Base-by-base conservation (phyloP, 2,113 vertebrate genomes). In the Turnix velox region DNA sequence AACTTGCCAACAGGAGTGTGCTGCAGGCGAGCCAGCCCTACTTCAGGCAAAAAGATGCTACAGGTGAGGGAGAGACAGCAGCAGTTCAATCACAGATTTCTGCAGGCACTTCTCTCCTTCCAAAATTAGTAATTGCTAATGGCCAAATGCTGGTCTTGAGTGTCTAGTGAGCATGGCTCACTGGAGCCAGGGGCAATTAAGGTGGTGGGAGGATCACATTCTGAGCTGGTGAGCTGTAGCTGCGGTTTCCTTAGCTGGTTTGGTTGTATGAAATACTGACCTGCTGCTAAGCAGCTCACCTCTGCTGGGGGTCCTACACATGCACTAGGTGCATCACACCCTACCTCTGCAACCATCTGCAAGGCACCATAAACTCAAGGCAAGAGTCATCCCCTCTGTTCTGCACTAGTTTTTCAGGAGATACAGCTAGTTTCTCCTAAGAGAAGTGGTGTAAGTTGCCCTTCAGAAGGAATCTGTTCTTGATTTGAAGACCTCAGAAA, bases 401-500 rank as follows among this genome's bases (percentile, higher is more conserved):
- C 55, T 0, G 1, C 3, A 25, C 18, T 31, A 23, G 25, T 10
- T 14, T 10, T 75, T 68, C 67, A 46, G 67, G 54, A 84, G 63
- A 46, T 62, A 23, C 55, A 48, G 57, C 55, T 48, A 7, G 10
- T 46, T 73, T 46, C 75, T 80, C 82, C 55, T 11, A 25, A 46
- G 35, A 46, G 27, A 3, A 71, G 10, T 45, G 51, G 17, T 73
- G 42, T 52, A 14, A 63, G 51, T 43, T 63, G 46, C 40, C 43
- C 86, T 80, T 59, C 31, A n/a, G 72, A 84, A 82, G 20, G 48
- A 49, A 25, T 92, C 93, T 93, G 88, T 71, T 91, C 96, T 96
- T 69, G 49, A 92, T 95, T 91, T 93, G 87, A 91, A 88, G 92
- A 82, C 75, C 90, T 95, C 79, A 66, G 65, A 67, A 91, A 63